Evolutionary conservation across 2,888 invertebrate species (phyloP).

Genomic region (Holacanthella duospinosa): DNA sequence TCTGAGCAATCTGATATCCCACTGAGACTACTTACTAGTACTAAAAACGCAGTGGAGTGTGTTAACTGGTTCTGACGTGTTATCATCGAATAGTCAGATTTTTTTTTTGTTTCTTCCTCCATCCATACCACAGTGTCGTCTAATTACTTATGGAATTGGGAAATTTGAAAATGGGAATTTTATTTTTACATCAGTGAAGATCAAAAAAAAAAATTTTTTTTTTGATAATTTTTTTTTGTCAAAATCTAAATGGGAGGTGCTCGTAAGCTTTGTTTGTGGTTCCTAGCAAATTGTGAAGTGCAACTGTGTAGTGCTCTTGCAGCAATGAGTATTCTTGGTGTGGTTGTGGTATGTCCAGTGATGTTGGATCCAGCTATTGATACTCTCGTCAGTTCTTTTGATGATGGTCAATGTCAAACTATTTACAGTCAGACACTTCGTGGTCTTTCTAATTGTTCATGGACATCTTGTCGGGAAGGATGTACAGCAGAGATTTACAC

Average conservation of each 20-base stretch:
- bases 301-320: conserved; percentile 38
- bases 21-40: too few species aligned
- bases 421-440: conserved; percentile 28
- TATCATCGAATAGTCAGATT: too few species aligned
- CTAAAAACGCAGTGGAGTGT: too few species aligned
- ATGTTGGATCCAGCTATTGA: conserved; percentile 39
- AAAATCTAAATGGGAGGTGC: conserved; percentile 34
- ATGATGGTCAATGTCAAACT: conserved; percentile 35
- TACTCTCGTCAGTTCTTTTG: conserved; percentile 36
- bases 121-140: too few species aligned
- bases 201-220: too few species aligned
- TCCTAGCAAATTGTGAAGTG: conserved; percentile 38
- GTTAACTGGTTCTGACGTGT: too few species aligned
- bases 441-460: conserved; percentile 39
- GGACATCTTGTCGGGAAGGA: conserved; percentile 40
- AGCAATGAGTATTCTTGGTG: conserved; percentile 36
- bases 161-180: too few species aligned
- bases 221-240: too few species aligned
- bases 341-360: conserved; percentile 37
- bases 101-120: too few species aligned
- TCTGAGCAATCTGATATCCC: too few species aligned
- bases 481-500: conserved; percentile 39
- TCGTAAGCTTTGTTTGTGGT: conserved; percentile 36
- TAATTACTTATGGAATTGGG: too few species aligned
- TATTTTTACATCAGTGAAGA: too few species aligned